Evolutionary conservation across 1,140 invertebrate species (phyloP).

Genomic region (Ips nitidus): DNA sequence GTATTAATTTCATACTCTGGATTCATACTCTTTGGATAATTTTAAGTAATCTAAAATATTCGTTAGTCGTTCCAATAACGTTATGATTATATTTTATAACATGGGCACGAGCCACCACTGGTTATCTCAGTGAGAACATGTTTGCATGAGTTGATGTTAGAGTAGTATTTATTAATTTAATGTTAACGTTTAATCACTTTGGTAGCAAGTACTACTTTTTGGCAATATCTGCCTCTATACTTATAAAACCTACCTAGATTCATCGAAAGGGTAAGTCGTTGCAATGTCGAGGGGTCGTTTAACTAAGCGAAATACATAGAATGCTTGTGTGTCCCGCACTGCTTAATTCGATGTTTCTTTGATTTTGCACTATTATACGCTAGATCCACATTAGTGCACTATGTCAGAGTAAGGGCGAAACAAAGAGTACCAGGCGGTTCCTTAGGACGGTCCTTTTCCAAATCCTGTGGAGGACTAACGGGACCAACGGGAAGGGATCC

Average conservation of each 20-base stretch:
- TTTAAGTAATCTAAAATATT: no score
- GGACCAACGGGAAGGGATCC: conserved; percentile 51
- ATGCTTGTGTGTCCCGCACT: conserved; percentile 49
- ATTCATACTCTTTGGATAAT: no score
- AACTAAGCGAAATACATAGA: conserved; percentile 41
- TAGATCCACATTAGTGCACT: conserved; percentile 67
- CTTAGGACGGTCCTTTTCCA: conserved; percentile 56
- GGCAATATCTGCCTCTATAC: no score
- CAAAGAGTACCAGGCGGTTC: conserved; percentile 57
- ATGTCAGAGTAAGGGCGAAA: conserved; percentile 59
- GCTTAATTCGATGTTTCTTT: conserved; percentile 48
- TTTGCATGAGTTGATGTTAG: conserved; percentile 41
- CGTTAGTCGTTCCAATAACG: no score
- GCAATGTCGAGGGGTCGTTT: no score
- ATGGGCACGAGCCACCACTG: no score
- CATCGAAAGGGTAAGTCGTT: no score
- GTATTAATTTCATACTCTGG: no score
- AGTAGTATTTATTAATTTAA: conserved; percentile 12
- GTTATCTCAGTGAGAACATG: neutral
- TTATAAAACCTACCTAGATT: no score
- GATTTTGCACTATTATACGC: conserved; percentile 54
- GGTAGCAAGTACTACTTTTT: no score
- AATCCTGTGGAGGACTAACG: conserved; percentile 49
- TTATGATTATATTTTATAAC: no score
- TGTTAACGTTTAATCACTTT: no score